Percentiles rank a stretch among this genome's conserved stretches.
Evolutionary conservation across 2,888 invertebrate species (phyloP).

Genomic region (Apodemia hepburni): DNA sequence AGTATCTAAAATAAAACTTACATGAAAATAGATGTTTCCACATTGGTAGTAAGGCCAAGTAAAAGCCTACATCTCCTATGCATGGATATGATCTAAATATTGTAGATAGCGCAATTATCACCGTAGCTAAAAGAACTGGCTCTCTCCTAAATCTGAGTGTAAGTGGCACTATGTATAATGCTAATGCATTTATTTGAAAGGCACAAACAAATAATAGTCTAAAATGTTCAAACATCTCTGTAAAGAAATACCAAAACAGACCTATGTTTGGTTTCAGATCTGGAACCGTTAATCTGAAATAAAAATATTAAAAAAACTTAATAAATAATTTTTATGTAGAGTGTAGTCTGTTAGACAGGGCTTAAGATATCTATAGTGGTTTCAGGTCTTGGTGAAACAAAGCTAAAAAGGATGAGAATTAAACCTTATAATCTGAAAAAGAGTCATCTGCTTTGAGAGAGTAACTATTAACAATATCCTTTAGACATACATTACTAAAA

Average conservation of each 20-base stretch:
- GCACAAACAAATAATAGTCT: slow-evolving; percentile 96
- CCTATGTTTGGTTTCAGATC: slow-evolving; percentile 98
- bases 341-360: too few relatives aligned
- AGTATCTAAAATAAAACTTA: slow-evolving; percentile 69
- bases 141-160: slow-evolving; percentile 88
- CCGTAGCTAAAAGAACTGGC: slow-evolving; percentile 89
- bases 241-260: slow-evolving; percentile 99
- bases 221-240: slow-evolving; percentile 99
- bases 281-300: slow-evolving; percentile 90
- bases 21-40: slow-evolving; percentile 94
- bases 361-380: too few relatives aligned
- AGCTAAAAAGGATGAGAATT: too few relatives aligned
- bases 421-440: too few relatives aligned
- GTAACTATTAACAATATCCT: too few relatives aligned
- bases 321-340: too few relatives aligned
- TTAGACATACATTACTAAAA: too few relatives aligned
- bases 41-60: slow-evolving; percentile 92
- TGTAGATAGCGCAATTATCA: slow-evolving; percentile 89
- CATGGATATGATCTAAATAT: slow-evolving; percentile 98
- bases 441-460: too few relatives aligned
- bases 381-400: too few relatives aligned
- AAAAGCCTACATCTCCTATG: slow-evolving; percentile 96
- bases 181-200: slow-evolving; percentile 97
- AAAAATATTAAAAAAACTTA: slow-evolving; percentile 24
- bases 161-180: slow-evolving; percentile 94